Conservation (phyloP, 1,140 invertebrate species). For the Cydia pomonella region DNA sequence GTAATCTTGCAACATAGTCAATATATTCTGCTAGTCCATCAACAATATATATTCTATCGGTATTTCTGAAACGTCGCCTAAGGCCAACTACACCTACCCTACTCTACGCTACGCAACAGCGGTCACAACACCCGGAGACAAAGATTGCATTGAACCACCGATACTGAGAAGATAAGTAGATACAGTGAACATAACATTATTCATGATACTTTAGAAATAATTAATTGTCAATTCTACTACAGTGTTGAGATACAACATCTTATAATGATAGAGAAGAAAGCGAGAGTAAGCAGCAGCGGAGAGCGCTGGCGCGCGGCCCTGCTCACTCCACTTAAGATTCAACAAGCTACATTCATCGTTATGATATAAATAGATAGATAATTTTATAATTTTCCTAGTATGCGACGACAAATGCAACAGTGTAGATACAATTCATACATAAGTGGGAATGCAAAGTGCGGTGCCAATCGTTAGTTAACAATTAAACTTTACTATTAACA, state of each 20-base stretch:
- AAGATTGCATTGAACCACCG: slow-evolving; percentile 79
- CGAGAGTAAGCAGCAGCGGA: slow-evolving; percentile 65
- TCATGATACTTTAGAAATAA: slow-evolving; percentile 63
- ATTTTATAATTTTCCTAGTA: slow-evolving; percentile 48
- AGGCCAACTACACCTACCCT: slow-evolving; percentile 55
- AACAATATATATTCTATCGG: slow-evolving; percentile 56
- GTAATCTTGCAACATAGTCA: slow-evolving; percentile 74
- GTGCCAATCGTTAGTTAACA: slow-evolving; percentile 57
- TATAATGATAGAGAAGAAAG: slow-evolving; percentile 67
- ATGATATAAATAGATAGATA: slow-evolving; percentile 46
- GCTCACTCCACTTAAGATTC: slow-evolving; percentile 59
- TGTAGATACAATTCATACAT: slow-evolving; percentile 59
- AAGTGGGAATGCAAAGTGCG: slow-evolving; percentile 65
- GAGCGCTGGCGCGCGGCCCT: slow-evolving; percentile 35
- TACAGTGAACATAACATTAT: slow-evolving; percentile 72
- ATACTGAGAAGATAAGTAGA: slow-evolving; percentile 66
- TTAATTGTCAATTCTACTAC: slow-evolving; percentile 73
- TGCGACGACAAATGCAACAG: slow-evolving; percentile 69
- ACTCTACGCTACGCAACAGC: slow-evolving; percentile 38
- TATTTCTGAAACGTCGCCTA: slow-evolving; percentile 53
- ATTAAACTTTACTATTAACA: slow-evolving; percentile 41
- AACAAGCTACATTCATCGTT: slow-evolving; percentile 63
- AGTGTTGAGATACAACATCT: slow-evolving; percentile 65
- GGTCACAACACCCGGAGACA: slow-evolving; percentile 66
- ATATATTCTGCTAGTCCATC: slow-evolving; percentile 75